Evolutionary conservation across 2,888 invertebrate genomes (phyloP).

Genomic region (Andrena flavipes): DNA sequence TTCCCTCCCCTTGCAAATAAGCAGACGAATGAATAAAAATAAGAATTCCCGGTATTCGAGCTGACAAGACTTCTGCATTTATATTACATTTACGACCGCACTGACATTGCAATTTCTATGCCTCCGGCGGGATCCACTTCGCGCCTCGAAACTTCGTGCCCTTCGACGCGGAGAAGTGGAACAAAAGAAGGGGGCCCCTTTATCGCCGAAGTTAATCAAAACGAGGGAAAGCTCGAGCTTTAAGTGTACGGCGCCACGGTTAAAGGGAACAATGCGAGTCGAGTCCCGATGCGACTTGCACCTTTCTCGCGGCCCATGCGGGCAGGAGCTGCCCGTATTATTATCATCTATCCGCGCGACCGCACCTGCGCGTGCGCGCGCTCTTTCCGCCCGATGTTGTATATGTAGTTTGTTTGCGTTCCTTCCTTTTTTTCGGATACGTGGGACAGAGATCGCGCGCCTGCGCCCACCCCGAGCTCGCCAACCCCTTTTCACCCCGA

Average conservation of each 20-base stretch:
- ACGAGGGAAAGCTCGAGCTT: slow-evolving; percentile 41
- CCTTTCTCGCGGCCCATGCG: slow-evolving; percentile 63
- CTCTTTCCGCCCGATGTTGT: slow-evolving; percentile 32
- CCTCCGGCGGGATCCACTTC: neutral
- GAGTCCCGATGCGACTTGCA: slow-evolving; percentile 36
- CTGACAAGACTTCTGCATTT: too few species aligned
- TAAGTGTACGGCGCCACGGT: slow-evolving; percentile 6
- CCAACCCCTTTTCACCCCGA: neutral
- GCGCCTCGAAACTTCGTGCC: neutral
- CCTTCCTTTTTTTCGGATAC: slow-evolving; percentile 41
- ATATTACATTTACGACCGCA: neutral
- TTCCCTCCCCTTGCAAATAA: too few species aligned
- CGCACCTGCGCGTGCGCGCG: slow-evolving; percentile 66
- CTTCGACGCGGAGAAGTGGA: slow-evolving; percentile 14
- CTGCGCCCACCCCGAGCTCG: slow-evolving; percentile 18
- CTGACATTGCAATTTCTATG: slow-evolving; percentile 28
- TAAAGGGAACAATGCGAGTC: slow-evolving; percentile 50
- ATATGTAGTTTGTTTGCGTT: neutral
- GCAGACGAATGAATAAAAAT: too few species aligned
- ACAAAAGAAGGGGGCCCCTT: slow-evolving; percentile 23
- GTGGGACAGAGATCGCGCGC: slow-evolving; percentile 10
- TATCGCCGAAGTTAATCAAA: slow-evolving; percentile 48
- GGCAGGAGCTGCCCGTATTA: slow-evolving; percentile 70
- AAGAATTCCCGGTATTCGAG: too few species aligned
- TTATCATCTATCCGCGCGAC: slow-evolving; percentile 57